Percentiles rank a stretch among this genome's conserved stretches.
phyloP scores from a whole-genome alignment of 2,113 vertebrate species.

The Gracilinanus agilis region DNA sequence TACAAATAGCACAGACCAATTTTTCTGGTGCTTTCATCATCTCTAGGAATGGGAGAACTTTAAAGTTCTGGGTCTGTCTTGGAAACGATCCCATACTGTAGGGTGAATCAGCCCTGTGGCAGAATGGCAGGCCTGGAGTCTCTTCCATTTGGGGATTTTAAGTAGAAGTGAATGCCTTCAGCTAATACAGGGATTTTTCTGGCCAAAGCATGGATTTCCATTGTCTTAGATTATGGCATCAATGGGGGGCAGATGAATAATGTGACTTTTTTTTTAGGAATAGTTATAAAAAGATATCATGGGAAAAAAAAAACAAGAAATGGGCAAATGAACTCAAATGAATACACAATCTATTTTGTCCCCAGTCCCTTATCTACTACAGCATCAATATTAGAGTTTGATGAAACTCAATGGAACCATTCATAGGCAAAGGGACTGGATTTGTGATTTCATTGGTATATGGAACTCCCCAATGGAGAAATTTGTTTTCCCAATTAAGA shows the following conservation, averaged over 20 bases:
- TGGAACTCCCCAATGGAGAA: too few relatives aligned
- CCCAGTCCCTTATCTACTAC: constrained; percentile 29
- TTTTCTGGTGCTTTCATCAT: constrained; percentile 12
- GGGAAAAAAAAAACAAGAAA: constrained; percentile 28
- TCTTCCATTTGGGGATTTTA: not conserved
- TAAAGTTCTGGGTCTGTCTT: not conserved
- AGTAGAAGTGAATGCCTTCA: constrained; percentile 13
- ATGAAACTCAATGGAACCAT: not conserved
- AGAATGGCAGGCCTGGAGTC: not conserved
- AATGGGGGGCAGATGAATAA: not conserved
- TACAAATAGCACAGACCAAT: constrained; percentile 34
- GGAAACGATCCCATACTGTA: not conserved
- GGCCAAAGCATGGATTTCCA: not conserved
- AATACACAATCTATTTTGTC: constrained; percentile 14
- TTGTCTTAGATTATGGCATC: constrained; percentile 38
- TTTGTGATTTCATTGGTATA: too few relatives aligned
- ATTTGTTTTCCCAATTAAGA: too few relatives aligned
- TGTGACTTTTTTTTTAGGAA: constrained; percentile 1
- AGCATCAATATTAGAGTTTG: constrained; percentile 9
- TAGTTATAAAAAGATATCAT: constrained; percentile 33
- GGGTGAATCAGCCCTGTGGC: fast-evolving
- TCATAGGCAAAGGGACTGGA: not conserved
- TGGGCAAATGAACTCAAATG: constrained; percentile 32
- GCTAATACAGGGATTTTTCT: constrained; percentile 32
- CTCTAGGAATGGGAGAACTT: not conserved